Base-by-base conservation (phyloP, 2,113 vertebrate genomes). In the Cyphomyrus discorhynchus region DNA sequence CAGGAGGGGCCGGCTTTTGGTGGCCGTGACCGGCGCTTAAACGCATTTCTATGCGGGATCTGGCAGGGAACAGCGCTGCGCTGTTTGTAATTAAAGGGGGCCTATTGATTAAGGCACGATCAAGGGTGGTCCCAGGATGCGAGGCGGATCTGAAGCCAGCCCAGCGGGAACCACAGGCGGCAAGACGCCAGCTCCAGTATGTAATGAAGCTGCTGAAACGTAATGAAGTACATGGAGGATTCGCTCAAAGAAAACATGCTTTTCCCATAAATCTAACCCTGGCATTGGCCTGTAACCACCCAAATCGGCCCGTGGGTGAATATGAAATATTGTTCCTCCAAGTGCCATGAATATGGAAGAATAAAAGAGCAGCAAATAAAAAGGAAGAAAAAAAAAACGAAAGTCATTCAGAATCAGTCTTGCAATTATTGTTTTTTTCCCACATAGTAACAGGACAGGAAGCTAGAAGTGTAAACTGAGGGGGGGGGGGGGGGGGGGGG, bases 371-470 rank as follows among this genome's bases (percentile, higher is more conserved):
- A 45, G 21, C 82, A 90, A 66, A 87, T 84, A 88, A 85, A 88
- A 88, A 91, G 88, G 90, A 89, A 56, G 39, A 87, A 45, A 91
- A 52, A 50, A 62, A 77, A 88, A 90, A 89, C 13, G 1, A 53
- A 52, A 53, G 24, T 24, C 49, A 87, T 53, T 87, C 82, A 53
- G 50, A 35, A 35, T 10, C 49, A 87, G 85, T 87, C 42, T 24
- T 24, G 82, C 45, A 46, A 47, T 47, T 47, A 42, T 24, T 84
- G 82, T 45, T 82, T 82, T 82, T 80, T 21, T 4, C 45, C 19
- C 24, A 10, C 45, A 84, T 84, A 84, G 82, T n/a, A 84, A 84
- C 82, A 21, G 42, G 45, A n/a, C 82, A 84, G 82, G 82, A 84
- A 84, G 45, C 21, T 45, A 45, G 24, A 84, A 84, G 35, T 13